A percentile compares a stretch with the other conserved stretches of the same genome.
Conservation (phyloP, 2,113 vertebrate species). For the Cyphomyrus plagiostoma region DNA sequence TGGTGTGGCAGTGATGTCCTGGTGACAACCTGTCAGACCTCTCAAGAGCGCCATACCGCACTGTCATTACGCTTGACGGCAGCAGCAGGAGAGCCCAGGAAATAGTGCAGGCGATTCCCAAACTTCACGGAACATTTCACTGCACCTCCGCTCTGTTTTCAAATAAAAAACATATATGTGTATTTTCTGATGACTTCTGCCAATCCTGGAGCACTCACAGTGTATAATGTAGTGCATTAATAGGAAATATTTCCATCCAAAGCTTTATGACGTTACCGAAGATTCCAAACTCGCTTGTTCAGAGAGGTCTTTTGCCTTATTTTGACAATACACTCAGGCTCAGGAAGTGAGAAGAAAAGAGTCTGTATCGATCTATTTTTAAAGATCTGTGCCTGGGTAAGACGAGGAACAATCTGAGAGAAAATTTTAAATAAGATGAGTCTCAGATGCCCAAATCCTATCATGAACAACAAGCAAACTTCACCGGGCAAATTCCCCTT, state of each 20-base stretch:
- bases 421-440: not conserved
- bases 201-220: not conserved
- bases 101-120: constrained; percentile 25
- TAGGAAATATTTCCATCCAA: not conserved
- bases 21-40: constrained; percentile 72
- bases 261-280: not conserved
- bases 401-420: constrained; percentile 14
- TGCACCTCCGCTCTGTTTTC: constrained; percentile 2
- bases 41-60: constrained; percentile 47
- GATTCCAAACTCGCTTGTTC: not conserved
- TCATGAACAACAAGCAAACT: not conserved
- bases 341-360: constrained; percentile 26
- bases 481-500: not conserved
- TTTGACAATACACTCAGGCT: not conserved
- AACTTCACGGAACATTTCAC: constrained; percentile 34
- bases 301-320: not conserved
- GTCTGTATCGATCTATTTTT: constrained; percentile 56
- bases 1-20: constrained; percentile 63
- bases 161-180: not conserved
- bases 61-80: constrained; percentile 55
- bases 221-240: not conserved
- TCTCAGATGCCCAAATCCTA: not conserved
- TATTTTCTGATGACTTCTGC: constrained; percentile 1
- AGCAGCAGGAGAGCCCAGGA: constrained; percentile 7
- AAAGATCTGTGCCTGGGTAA: constrained; percentile 23